Evolutionary conservation across 30 jellyfish, hydroid and myxozoan genomes (phyloP), one percentile per base, ranked within the genome.

Genomic region (Aurelia aurita): DNA sequence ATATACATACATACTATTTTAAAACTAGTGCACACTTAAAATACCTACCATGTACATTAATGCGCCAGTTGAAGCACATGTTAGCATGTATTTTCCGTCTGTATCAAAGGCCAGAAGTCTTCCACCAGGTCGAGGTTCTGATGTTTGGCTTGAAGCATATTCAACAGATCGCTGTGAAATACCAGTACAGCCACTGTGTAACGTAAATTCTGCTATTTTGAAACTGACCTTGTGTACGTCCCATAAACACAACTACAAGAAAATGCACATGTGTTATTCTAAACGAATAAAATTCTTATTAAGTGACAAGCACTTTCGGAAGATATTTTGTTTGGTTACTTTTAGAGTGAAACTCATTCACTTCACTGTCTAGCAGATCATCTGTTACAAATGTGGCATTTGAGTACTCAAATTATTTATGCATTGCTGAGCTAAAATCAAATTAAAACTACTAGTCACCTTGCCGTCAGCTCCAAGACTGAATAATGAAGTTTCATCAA

Each of bases 381-480:
- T n/a, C n/a, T n/a, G n/a, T n/a, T n/a, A n/a, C n/a, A n/a, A n/a
- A n/a, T n/a, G n/a, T n/a, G n/a, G n/a, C n/a, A n/a, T n/a, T n/a
- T n/a, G n/a, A n/a, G n/a, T n/a, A n/a, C n/a, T n/a, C n/a, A n/a
- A n/a, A n/a, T n/a, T n/a, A n/a, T n/a, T n/a, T n/a, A n/a, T n/a
- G n/a, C n/a, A n/a, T n/a, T n/a, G n/a, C n/a, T n/a, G n/a, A n/a
- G n/a, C n/a, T n/a, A n/a, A n/a, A n/a, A n/a, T n/a, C n/a, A n/a
- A n/a, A n/a, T n/a, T n/a, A n/a, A n/a, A n/a, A n/a, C n/a, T n/a
- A n/a, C n/a, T n/a, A n/a, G n/a, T n/a, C 57, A 94, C 99, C 96
- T 88, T 94, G 32, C 97, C 94, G 57, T 88, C 97, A 55, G 96
- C 96, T 23, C 97, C 99, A 31, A 94, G 34, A 74, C 99, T 94